A percentile compares a stretch with the other conserved stretches of the same genome.
phyloP scores from a whole-genome alignment of 30 jellyfish, hydroid and myxozoan species.

The Aurelia aurita complex sp. Pacific region DNA sequence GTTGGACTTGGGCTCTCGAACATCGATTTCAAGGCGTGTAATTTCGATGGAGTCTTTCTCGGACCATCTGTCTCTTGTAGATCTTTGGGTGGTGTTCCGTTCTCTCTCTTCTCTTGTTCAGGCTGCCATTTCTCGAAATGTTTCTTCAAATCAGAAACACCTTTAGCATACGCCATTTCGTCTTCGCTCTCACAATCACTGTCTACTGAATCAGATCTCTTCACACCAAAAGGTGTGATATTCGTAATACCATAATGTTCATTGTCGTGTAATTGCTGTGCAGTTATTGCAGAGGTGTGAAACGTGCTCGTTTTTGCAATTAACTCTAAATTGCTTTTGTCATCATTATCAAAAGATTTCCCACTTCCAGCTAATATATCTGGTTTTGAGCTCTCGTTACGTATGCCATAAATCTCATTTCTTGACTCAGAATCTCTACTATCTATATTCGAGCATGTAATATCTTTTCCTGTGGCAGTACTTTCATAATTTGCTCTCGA shows the following conservation, averaged over 20 bases:
- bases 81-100: not conserved
- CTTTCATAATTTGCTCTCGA: no score
- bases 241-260: not conserved
- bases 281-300: not conserved
- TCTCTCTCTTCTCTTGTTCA: slow-evolving; percentile 3
- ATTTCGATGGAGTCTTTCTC: not conserved
- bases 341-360: no score
- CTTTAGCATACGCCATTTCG: slow-evolving; percentile 48
- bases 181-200: slow-evolving; percentile 1
- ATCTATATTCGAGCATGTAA: no score
- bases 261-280: not conserved
- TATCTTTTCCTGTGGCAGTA: no score
- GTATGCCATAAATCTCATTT: no score
- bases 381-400: no score
- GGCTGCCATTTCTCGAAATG: slow-evolving; percentile 38
- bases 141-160: slow-evolving; percentile 40
- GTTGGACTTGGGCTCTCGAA: not conserved
- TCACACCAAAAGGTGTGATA: not conserved
- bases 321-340: no score
- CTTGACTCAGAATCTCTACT: no score
- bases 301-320: not conserved
- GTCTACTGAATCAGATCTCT: no score
- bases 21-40: slow-evolving; percentile 38
- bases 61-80: not conserved
- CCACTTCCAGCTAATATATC: no score